Evolutionary conservation across 1,140 invertebrate genomes (phyloP), one percentile per base, ranked within the genome.

Genomic region (Aphidius ervi): DNA sequence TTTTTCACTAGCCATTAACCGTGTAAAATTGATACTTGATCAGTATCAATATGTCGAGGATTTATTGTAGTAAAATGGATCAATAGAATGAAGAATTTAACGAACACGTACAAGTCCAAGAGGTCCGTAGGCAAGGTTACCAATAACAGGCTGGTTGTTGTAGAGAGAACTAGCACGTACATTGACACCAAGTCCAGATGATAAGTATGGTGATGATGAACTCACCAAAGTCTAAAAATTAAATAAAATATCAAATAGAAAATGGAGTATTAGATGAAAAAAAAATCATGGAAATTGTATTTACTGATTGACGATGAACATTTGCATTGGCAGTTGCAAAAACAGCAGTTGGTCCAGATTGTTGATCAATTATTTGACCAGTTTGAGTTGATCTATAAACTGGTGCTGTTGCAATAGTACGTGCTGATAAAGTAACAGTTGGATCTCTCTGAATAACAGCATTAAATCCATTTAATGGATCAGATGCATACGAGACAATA

Each of bases 381-480:
- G 55, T 62, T 31, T 62, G 63, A 23, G 48, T 20, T 31, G 58
- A 31, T 47, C 54, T 62, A 4, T 40, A 42, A 3, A 49, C 37
- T 9, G 60, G 56, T 31, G 49, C n/a, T 16, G 42, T 49, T 5
- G 57, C 52, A 42, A 70, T 65, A 10, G 67, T 61, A n/a, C 65
- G 68, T 40, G 66, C 61, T 46, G 70, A 67, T 0, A 68, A 61
- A 31, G 68, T 71, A 50, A 73, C 57, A 52, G 69, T 63, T 5
- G 73, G 74, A 46, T 77, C 68, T 60, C 75, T 77, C 53, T 79
- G 72, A n/a, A 82, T 80, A 43, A 82, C 67, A 9, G 81, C 80
- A 65, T 81, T 81, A 67, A 82, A 82, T 47, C 80, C 81, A 59
- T 76, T 80, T 64, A 81, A 71, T 20, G 77, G 72, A 69, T 82